Percentiles rank a stretch among this genome's conserved stretches.
Evolutionary conservation across 2,888 invertebrate genomes (phyloP).

Genomic region (Erannis defoliaria): DNA sequence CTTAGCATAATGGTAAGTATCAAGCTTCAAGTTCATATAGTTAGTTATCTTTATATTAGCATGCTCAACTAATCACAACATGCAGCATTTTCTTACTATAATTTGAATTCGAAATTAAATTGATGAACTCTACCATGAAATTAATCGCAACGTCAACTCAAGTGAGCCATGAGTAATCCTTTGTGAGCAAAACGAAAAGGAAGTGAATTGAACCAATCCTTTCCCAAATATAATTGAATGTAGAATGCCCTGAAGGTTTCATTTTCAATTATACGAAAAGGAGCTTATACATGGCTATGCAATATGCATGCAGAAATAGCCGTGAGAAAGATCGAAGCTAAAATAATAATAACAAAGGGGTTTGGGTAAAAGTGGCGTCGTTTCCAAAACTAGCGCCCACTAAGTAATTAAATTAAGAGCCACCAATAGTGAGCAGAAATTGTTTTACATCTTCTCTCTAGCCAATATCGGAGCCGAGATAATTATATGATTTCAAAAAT

Average conservation of each 20-base stretch:
- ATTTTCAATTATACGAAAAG: slow-evolving; percentile 1
- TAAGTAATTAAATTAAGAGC: too few relatives aligned
- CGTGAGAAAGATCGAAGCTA: slow-evolving; percentile 13
- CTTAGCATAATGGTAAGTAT: slow-evolving; percentile 15
- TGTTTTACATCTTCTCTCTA: too few relatives aligned
- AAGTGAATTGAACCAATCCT: slow-evolving; percentile 8
- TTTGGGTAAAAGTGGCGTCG: too few relatives aligned
- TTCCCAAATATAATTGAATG: slow-evolving; percentile 21
- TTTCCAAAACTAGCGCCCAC: too few relatives aligned
- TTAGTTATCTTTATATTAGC: neutral
- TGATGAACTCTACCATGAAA: slow-evolving; percentile 6
- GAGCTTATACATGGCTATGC: neutral
- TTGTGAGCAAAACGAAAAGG: slow-evolving; percentile 13
- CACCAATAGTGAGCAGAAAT: too few relatives aligned
- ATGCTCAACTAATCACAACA: neutral
- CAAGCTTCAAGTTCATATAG: neutral
- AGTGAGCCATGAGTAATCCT: slow-evolving; percentile 14
- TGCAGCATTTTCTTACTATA: neutral
- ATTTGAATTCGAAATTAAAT: slow-evolving; percentile 1
- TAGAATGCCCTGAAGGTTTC: slow-evolving; percentile 13
- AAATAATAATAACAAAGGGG: slow-evolving; percentile 13
- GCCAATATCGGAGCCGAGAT: too few relatives aligned
- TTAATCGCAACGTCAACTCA: slow-evolving; percentile 1
- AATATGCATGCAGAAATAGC: slow-evolving; percentile 1
- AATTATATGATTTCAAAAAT: slow-evolving; percentile 4